Evolutionary conservation across 2,888 invertebrate genomes (phyloP).

Genomic region (Stegophylla sp.): DNA sequence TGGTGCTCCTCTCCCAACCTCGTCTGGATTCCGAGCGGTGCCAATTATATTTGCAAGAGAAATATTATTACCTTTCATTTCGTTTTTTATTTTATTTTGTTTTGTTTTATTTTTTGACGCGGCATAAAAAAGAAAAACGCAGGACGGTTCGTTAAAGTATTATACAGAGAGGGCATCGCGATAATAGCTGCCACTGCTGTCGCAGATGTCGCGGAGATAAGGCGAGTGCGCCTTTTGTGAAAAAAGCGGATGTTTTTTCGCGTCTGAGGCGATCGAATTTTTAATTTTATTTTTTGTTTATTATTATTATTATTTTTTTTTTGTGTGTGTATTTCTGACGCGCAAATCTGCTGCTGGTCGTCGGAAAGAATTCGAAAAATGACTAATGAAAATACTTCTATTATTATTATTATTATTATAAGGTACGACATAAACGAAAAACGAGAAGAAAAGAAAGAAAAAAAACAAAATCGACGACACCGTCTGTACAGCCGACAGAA

Average conservation of each 20-base stretch:
- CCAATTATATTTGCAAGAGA: conserved; percentile 40
- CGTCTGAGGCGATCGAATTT: conserved; percentile 50
- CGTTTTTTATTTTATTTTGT: conserved; percentile 3
- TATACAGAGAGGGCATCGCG: neutral
- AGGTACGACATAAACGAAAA: neutral
- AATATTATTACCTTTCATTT: too few species aligned
- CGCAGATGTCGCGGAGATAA: conserved; percentile 34
- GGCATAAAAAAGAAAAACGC: conserved; percentile 6
- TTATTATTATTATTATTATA: too few species aligned
- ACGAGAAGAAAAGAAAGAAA: neutral
- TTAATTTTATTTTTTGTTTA: too few species aligned
- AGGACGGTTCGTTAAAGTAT: conserved; percentile 29
- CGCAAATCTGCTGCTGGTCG: conserved; percentile 17
- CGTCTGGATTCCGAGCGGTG: neutral
- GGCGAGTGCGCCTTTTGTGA: conserved; percentile 28
- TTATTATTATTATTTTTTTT: neutral
- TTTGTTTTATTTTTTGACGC: neutral
- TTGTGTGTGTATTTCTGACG: neutral
- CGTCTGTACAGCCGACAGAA: conserved; percentile 16
- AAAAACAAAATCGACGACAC: conserved; percentile 1
- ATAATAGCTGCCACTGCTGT: neutral
- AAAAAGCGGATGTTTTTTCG: conserved; percentile 40
- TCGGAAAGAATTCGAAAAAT: conserved; percentile 48
- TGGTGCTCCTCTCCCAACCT: too few species aligned
- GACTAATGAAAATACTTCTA: neutral